Conservation (phyloP, 2,113 vertebrate species). For the Cynocephalus volans region DNA sequence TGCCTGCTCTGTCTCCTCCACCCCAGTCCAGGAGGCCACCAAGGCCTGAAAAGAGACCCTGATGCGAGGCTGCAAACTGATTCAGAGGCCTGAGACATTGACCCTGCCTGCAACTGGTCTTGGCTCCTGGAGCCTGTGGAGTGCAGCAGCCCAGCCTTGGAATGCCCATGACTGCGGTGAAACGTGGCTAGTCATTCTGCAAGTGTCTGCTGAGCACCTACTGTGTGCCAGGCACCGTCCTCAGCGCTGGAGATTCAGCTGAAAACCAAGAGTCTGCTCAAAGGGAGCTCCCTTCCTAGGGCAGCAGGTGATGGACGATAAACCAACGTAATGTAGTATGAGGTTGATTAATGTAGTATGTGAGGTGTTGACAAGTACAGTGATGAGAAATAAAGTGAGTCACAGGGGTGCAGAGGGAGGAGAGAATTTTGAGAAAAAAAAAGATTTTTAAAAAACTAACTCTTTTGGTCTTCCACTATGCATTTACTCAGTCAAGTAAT, state of each 20-base stretch:
- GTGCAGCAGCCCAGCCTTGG: background rate
- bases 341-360: fast-evolving
- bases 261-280: background rate
- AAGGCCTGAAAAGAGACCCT: background rate
- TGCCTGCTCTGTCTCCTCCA: too few species aligned
- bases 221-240: background rate
- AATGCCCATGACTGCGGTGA: fast-evolving
- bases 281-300: fast-evolving
- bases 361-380: fast-evolving
- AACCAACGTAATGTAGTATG: background rate
- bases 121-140: background rate
- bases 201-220: background rate
- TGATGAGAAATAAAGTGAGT: background rate
- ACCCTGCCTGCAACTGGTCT: background rate
- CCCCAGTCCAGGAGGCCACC: background rate
- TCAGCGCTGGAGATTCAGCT: background rate
- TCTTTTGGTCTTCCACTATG: background rate
- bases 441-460: background rate
- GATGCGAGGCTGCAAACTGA: fast-evolving
- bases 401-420: fast-evolving
- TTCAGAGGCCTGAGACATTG: background rate
- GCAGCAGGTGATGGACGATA: background rate
- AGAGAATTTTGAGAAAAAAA: background rate
- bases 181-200: background rate
- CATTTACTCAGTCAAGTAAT: background rate